Evolutionary conservation across 2,113 vertebrate genomes (phyloP).

Genomic region (Mormyrus lacerda): DNA sequence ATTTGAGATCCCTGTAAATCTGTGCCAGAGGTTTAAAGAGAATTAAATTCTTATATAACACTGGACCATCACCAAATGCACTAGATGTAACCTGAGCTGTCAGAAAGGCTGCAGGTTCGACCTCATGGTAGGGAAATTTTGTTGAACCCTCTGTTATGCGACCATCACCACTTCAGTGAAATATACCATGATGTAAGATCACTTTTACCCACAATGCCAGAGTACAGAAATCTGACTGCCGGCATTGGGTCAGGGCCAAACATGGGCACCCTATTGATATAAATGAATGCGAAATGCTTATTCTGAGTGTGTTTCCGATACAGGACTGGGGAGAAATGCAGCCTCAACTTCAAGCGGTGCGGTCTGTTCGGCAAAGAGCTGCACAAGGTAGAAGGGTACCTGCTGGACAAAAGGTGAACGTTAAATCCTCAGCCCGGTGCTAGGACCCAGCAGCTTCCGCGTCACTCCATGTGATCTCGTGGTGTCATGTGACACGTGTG

Average conservation of each 20-base stretch:
- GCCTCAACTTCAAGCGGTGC: conserved; percentile 87
- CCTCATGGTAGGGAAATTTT: not conserved
- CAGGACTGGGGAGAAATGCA: conserved; percentile 90
- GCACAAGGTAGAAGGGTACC: conserved; percentile 96
- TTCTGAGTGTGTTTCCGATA: conserved; percentile 36
- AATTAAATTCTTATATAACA: not conserved
- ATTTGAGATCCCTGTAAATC: not conserved
- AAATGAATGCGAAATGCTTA: conserved; percentile 41
- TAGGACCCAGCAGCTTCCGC: not conserved
- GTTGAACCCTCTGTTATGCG: not conserved
- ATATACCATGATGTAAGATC: not conserved
- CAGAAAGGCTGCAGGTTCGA: not conserved
- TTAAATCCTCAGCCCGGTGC: not conserved
- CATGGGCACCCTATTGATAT: not conserved
- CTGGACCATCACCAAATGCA: not conserved
- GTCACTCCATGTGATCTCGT: not conserved
- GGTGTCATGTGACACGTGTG: conserved; percentile 3
- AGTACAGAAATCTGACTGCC: not conserved
- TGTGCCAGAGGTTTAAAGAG: not conserved
- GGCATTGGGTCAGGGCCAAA: not conserved
- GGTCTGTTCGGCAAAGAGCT: conserved; percentile 95
- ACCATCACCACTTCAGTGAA: not conserved
- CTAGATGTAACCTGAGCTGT: not conserved
- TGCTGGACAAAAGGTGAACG: conserved; percentile 89
- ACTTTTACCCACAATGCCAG: not conserved